Base-by-base conservation (phyloP, 1,140 invertebrate species). In the Cydia pomonella region DNA sequence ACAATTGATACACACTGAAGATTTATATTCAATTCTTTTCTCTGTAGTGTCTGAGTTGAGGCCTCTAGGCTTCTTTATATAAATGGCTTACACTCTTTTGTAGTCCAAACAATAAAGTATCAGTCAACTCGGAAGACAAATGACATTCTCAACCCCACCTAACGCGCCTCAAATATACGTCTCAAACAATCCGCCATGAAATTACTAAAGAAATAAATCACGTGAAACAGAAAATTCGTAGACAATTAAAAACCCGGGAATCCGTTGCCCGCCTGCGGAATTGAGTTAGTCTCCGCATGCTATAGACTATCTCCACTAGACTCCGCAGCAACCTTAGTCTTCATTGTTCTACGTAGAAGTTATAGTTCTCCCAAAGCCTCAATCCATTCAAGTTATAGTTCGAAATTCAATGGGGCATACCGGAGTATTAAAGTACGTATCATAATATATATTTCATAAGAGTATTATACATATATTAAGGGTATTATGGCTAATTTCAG, bases 181-280 rank as follows among this genome's bases (percentile, higher is more conserved):
- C n/a, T 59, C 18, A 23, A 23, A 59, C 53, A 59, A 69, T 18
- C n/a, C 27, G 29, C 16, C 25, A 69, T 38, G 29, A 69, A 69
- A 69, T 69, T 21, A 33, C 64, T 38, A 33, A 69, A 69, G 64
- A 69, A 33, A 38, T 69, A 69, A 69, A 69, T 69, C 64, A 69
- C 29, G 64, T 2, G 33, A 41, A 69, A 69, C 63, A 38, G 29
- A 41, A 69, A 69, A 69, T 69, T 69, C 64, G 64, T 41, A 69
- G 64, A 69, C 64, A 69, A 69, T 69, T 69, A 69, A 69, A 69
- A 69, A 33, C 64, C n/a, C 27, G 64, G 41, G 64, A 69, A 69
- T n/a, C 33, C 25, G 64, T 69, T 69, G 33, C 64, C 21, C 64
- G 64, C 27, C 27, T 69, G 13, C 27, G 29, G 64, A 69, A 69